These are phyloP conservation scores for Schizopygopsis pylzovi DNA, from an alignment of 2,797 vertebrate genomes.

Conservation along the genomic window DNA sequence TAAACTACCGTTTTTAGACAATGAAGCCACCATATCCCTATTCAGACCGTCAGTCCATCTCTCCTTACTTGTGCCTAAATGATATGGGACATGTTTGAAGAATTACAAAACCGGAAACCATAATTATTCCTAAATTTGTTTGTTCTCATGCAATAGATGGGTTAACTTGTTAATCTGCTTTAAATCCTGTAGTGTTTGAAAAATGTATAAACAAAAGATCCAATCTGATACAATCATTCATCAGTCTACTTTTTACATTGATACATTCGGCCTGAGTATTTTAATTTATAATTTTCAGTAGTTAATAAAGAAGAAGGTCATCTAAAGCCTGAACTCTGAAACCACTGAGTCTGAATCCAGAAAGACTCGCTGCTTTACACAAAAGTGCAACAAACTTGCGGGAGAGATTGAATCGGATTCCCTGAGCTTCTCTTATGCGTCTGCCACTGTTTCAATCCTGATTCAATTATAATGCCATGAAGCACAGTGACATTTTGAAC, in stretches of 20 bases:
- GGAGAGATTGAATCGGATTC: neutral
- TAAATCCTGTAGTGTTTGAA: neutral
- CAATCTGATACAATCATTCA: neutral
- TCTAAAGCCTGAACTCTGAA: neutral
- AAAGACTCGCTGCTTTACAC: neutral
- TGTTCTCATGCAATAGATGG: neutral
- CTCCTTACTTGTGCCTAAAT: neutral
- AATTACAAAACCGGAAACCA: neutral
- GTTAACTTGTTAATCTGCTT: neutral
- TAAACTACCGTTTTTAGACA: slow-evolving; percentile 30
- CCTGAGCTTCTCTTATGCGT: neutral
- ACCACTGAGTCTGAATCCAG: neutral
- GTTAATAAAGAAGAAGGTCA: neutral
- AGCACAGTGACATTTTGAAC: neutral
- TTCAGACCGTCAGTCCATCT: neutral
- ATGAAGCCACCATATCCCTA: neutral
- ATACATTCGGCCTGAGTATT: neutral
- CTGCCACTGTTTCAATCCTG: neutral
- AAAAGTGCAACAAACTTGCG: neutral
- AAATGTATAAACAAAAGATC: neutral
- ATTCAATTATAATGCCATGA: neutral
- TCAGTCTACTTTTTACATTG: neutral
- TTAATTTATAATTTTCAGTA: neutral
- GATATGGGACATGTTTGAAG: neutral
- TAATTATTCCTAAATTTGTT: neutral